These are phyloP conservation scores for Arctia plantaginis DNA, from an alignment of 2,888 invertebrate genomes.

Conservation along the genomic window DNA sequence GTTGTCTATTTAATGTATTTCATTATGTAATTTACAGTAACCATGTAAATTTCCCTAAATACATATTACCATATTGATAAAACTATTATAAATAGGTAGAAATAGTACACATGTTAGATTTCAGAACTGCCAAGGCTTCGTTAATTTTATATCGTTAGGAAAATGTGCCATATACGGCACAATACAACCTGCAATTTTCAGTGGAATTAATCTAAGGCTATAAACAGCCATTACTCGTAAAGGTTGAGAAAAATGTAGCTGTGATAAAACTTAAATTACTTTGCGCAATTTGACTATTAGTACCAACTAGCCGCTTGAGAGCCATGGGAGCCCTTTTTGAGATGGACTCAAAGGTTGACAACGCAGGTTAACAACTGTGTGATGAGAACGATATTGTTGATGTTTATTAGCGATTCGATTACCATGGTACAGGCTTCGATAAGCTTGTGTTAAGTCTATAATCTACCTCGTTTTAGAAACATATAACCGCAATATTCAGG, in stretches of 20 bases:
- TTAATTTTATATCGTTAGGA: neutral
- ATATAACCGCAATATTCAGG: neutral
- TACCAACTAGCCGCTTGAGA: no score
- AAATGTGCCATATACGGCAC: constrained; percentile 6
- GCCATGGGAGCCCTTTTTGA: no score
- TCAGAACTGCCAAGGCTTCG: neutral
- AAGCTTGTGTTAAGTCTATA: no score
- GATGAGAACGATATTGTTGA: no score
- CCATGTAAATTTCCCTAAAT: neutral
- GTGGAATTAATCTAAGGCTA: neutral
- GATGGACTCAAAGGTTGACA: no score
- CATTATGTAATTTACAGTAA: no score
- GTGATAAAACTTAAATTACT: constrained; percentile 14
- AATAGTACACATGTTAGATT: neutral
- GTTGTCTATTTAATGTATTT: no score
- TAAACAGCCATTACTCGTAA: neutral
- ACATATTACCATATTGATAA: neutral
- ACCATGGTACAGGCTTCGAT: no score
- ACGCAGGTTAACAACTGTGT: no score
- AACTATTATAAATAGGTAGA: neutral
- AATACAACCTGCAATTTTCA: constrained; percentile 5
- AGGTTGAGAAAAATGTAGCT: neutral
- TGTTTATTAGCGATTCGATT: no score
- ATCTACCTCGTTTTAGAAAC: neutral
- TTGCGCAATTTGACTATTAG: constrained; percentile 8